Evolutionary conservation across 23 tunicate species (phyloP), one percentile per base, ranked within the genome.

Genomic region (Ascidia mentula): DNA sequence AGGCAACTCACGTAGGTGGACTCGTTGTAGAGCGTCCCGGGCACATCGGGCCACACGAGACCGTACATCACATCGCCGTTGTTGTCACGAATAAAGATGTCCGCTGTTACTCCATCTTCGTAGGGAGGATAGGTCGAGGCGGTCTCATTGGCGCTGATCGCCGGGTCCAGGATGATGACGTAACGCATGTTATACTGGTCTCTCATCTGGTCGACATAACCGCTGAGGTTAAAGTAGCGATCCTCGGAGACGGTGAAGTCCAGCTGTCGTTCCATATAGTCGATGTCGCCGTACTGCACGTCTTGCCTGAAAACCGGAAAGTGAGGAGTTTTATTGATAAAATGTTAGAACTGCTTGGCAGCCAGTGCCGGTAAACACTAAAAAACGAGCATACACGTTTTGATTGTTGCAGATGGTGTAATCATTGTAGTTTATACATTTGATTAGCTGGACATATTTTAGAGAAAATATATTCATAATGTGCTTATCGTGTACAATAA

Each of bases 151-250:
- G 79, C 92, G 42, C 92, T 92, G 59, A 92, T 83, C 0, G 92
- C 92, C 31, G 99, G 99, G 59, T 95, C 95, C 81, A 88, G 36
- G 38, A 88, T 88, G 2, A 88, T 84, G 34, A 88, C 93, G 71
- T 83, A 88, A 22, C 84, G 84, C 91, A 90, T 90, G 73, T 90
- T 90, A 45, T 86, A 86, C 20, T 80, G 87, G 37, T 86, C 77
- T 65, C 88, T 77, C 85, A 84, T 53, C 28, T 30, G 79, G 34
- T 84, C 72, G 12, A 89, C 88, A 59, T 59, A 89, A 15, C 72
- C 89, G 34, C 77, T 34, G 28, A 88, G 73, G 18, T 77, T 77
- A 7, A 40, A 38, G 38, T 71, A 88, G 61, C 65, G 61, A 6
- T 33, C 60, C 40, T 78, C 79, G 53, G 83, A 88, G 32, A 82